Evolutionary conservation across 1,140 invertebrate species (phyloP), one percentile per base, ranked within the genome.

Genomic region (Hirudo medicinalis): DNA sequence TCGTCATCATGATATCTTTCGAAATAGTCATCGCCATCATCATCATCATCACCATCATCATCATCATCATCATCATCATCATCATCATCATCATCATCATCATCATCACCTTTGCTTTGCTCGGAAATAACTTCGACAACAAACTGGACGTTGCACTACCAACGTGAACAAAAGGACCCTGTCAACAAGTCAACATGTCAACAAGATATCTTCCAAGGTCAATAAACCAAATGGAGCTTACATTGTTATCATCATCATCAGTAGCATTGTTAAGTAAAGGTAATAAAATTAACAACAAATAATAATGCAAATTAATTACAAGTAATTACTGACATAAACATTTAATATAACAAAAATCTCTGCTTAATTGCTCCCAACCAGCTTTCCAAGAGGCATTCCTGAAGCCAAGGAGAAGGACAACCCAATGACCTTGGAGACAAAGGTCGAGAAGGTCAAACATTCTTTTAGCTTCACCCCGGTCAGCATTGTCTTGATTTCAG

Each of bases 401-500:
- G 91, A 94, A 9, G 94, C 95, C 53, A 99, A 83, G 0, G 94
- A 94, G 53, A 94, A 92, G 54, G 92, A 97, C 29, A 99, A 85
- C 36, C 95, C 94, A 67, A 97, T 88, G 27, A 94, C 87, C 86
- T 99, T 99, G 19, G 94, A 91, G 55, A 98, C 85, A 40, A 98
- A 83, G 2, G 95, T 97, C 76, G 90, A 87, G 78, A 95, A 93
- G 55, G 94, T 97, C 70, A 98, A 84, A 81, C 96, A 99, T 81
- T 99, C 94, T 83, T 97, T 97, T 19, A 99, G 83, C 19, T 93
- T 89, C 0, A 98, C 94, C 70, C 95, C 95, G 76, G 94, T 85
- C 17, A 99, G 85, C 72, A 98, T 97, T 1, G 94, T 97, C 83
- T 98, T 98, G 94, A 99, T 98, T 84, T 99, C 96, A 43, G 95